Evolutionary conservation across 2,113 vertebrate species (phyloP).

Genomic region (Prolemur simus): DNA sequence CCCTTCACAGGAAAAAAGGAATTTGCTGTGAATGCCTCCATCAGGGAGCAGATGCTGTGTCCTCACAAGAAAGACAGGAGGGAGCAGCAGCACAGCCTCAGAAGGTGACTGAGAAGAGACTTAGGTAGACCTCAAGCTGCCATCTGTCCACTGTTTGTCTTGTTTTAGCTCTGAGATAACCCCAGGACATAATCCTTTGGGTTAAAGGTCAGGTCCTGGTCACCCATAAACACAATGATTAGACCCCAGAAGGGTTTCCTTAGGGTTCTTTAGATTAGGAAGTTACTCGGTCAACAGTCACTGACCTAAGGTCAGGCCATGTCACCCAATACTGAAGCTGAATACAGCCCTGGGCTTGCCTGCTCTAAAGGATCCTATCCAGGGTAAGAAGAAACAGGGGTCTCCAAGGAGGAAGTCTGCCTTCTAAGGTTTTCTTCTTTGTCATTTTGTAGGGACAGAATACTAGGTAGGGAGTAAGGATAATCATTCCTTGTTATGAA

Average conservation of each 20-base stretch:
- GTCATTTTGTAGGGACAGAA: background rate
- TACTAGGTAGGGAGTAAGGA: background rate
- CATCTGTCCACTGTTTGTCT: background rate
- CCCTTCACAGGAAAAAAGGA: background rate
- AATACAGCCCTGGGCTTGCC: background rate
- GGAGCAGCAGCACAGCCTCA: background rate
- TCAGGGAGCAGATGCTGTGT: background rate
- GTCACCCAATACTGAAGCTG: background rate
- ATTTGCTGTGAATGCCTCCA: background rate
- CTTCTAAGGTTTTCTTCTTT: background rate
- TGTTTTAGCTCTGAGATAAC: background rate
- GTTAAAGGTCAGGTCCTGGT: conserved; percentile 1
- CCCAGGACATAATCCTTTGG: background rate
- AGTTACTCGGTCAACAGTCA: background rate
- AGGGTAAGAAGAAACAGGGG: background rate
- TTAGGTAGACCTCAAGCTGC: background rate
- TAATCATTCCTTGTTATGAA: background rate
- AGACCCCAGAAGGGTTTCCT: background rate
- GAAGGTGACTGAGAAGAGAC: background rate
- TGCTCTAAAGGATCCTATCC: background rate
- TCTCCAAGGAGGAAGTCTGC: background rate
- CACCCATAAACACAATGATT: background rate
- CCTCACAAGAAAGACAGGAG: background rate
- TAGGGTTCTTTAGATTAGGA: conserved; percentile 1
- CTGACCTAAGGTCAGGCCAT: background rate